These are phyloP conservation scores for Sebastes nivosus DNA, from an alignment of 2,797 vertebrate genomes.

Conservation along the genomic window DNA sequence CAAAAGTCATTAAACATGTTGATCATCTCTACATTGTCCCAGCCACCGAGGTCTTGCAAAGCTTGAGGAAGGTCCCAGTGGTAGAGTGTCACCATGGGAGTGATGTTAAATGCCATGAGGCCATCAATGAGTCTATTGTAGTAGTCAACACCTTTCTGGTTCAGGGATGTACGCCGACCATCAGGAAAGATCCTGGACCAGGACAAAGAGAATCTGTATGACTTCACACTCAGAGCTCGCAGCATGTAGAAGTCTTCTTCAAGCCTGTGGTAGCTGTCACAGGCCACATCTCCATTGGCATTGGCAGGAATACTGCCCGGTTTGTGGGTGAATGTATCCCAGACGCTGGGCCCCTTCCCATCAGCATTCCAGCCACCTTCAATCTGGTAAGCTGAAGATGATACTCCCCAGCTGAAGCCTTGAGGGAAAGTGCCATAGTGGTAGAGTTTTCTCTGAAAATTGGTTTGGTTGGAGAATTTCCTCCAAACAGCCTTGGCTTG, in stretches of 20 bases:
- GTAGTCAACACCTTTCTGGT: constrained; percentile 88
- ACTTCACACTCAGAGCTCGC: constrained; percentile 86
- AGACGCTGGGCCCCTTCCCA: constrained; percentile 90
- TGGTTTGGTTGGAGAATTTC: not conserved
- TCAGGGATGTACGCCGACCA: constrained; percentile 83
- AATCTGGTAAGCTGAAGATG: constrained; percentile 91
- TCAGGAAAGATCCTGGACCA: constrained; percentile 94
- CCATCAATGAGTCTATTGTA: constrained; percentile 90
- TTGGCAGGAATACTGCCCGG: constrained; percentile 78
- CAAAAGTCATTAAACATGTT: constrained; percentile 89
- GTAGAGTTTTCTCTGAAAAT: constrained; percentile 83
- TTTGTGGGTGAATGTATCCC: constrained; percentile 91
- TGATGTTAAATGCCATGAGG: constrained; percentile 84
- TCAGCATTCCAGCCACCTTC: constrained; percentile 95
- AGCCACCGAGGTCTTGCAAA: constrained; percentile 88
- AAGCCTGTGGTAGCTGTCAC: constrained; percentile 90
- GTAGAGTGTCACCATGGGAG: constrained; percentile 90
- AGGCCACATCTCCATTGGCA: constrained; percentile 86
- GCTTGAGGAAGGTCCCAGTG: constrained; percentile 95
- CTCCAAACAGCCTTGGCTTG: not conserved
- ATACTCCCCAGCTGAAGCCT: constrained; percentile 90
- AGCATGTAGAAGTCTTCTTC: constrained; percentile 91
- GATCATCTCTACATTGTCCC: constrained; percentile 83
- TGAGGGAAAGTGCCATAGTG: constrained; percentile 88
- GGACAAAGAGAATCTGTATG: constrained; percentile 92